Evolutionary conservation across 2,797 vertebrate genomes (phyloP), one percentile per base, ranked within the genome.

Genomic region (Peromyscus attwateri): DNA sequence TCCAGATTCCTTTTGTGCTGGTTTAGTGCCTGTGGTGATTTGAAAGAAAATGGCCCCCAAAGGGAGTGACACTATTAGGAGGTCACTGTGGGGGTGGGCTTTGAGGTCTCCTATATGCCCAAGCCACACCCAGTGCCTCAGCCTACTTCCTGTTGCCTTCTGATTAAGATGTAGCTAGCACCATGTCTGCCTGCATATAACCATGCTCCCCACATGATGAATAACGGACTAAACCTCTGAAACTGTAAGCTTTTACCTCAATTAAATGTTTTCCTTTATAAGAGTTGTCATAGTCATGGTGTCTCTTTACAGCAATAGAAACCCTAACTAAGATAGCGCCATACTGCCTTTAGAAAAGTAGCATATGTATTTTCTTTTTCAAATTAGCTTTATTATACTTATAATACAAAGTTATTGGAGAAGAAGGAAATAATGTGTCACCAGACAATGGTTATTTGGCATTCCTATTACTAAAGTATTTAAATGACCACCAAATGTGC

Each of bases 301-400:
- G 68, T 71, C 34, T 71, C 68, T 37, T 37, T 7, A 37, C 19
- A 37, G 68, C 17, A 70, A 70, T 71, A 9, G 7, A 71, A 70
- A 71, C 68, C 17, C 14, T 68, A 68, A 66, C 31, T n/a, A 70
- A 71, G 70, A 71, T n/a, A 12, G 1, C 55, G 23, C 83, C 70
- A 73, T 4, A 70, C 19, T 71, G 23, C 46, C 88, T 68, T 75
- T 93, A 57, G 68, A 90, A 91, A 40, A 83, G 76, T 21, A 27
- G 2, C 31, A 89, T 31, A 52, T 29, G 27, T 52, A 40, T 70
- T 88, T 93, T 82, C 11, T n/a, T 94, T 75, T 79, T 49, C 40
- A 83, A 95, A 95, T 89, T 19, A 87, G 27, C 16, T 71, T 87
- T 79, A 66, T 29, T 95, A 62, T 64, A 82, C 83, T 82, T 91